A percentile compares a stretch with the other conserved stretches of the same genome.
phyloP scores from a whole-genome alignment of 2,797 vertebrate genomes.

The Tenualosa ilisha region DNA sequence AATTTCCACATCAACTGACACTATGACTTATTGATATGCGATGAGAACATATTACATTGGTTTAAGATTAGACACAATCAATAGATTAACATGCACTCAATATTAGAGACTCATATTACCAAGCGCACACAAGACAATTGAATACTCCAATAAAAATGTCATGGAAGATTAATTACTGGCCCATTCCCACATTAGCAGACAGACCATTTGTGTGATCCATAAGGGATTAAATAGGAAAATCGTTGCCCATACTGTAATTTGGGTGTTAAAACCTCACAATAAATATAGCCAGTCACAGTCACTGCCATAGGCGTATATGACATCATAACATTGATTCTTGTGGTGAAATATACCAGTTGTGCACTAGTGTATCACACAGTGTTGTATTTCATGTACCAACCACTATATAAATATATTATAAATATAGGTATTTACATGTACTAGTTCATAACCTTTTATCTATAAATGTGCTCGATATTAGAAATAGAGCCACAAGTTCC shows the following conservation, averaged over 20 bases:
- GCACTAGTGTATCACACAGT: background rate
- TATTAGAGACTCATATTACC: background rate
- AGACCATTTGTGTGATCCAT: background rate
- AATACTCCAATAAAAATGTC: constrained; percentile 4
- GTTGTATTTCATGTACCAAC: background rate
- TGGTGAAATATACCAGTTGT: background rate
- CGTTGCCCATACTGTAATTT: background rate
- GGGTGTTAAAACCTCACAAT: background rate
- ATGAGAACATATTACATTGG: background rate
- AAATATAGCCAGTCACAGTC: background rate
- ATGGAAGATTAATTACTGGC: background rate
- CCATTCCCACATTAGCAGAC: background rate
- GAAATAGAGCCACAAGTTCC: background rate
- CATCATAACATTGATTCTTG: background rate
- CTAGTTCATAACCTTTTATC: background rate
- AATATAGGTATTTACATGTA: background rate
- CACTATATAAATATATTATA: too few species aligned
- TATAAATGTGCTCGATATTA: background rate
- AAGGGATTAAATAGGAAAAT: background rate
- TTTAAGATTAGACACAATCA: background rate
- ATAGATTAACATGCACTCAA: background rate
- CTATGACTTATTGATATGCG: background rate
- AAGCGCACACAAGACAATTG: background rate
- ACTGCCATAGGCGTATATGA: background rate
- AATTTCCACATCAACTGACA: background rate